Evolutionary conservation across 2,113 vertebrate species (phyloP), one percentile per base, ranked within the genome.

Genomic region (Centropristis striata): DNA sequence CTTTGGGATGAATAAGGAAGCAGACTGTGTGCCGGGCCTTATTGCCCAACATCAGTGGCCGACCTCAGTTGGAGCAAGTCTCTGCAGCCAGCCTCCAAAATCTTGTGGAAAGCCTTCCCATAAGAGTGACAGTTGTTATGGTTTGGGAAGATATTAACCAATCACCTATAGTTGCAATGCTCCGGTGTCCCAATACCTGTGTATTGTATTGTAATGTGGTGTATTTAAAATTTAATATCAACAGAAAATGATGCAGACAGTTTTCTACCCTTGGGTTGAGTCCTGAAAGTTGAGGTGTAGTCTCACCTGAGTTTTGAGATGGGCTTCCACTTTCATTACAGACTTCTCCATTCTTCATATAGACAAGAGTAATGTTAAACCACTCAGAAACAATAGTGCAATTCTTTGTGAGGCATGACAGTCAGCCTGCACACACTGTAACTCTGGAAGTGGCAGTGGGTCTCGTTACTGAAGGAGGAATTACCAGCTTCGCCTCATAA

Each of bases 401-500:
- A 49, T 32, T 74, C 20, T 32, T 14, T 68, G 28, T 8, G 55
- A 72, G 46, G 47, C 5, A 4, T 32, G 53, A 70, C 55, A 9
- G 32, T 37, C 39, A 18, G 53, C 13, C 39, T 54, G 37, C 27
- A 28, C 37, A 61, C 49, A n/a, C 20, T 23, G 21, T 20, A 46
- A 32, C 41, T 57, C 42, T 64, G 63, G 18, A 73, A 42, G 68
- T 53, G 39, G 21, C 37, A 39, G 11, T 8, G 13, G 15, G 36
- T 76, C 16, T 44, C 18, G 68, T 74, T 60, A 39, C 58, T 23
- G 8, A 23, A 49, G 23, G 46, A 73, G 44, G 54, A 77, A 66
- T 68, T 42, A 65, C 37, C 32, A 69, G 27, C 23, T 50, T 78
- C 59, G 15, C 42, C 25, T 55, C 66, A 37, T 53, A 28, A 64